Base-by-base conservation (phyloP, 2,797 vertebrate genomes). In the Vultur gryphus region DNA sequence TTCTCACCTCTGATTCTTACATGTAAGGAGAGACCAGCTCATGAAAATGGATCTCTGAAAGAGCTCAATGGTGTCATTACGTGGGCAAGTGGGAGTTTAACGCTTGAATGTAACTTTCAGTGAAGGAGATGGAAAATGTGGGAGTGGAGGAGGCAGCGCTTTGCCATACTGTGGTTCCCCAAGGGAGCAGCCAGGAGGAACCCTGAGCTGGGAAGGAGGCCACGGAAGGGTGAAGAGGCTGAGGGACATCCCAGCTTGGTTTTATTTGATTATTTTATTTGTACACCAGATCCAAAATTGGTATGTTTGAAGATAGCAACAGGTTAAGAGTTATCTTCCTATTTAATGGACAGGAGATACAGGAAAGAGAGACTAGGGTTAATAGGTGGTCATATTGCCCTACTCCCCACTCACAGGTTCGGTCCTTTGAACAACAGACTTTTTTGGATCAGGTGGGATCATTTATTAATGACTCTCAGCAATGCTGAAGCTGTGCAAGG, bases 1-100 rank as follows among this genome's bases (percentile, higher is more conserved):
- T 93, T 79, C 70, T 92, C 21, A 49, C 29, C 44, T 93, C 57
- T 1, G 6, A 33, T 73, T 91, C 48, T 83, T 71, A n/a, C 8
- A 10, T 37, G 12, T 77, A n/a, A 83, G 39, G 57, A 82, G 44
- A 92, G 29, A 49, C 13, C 17, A 59, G 57, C 37, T 87, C 55
- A 83, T 77, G 59, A 93, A 93, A 96, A 93, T 87, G 51, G 37
- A 89, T 93, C 78, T 89, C 70, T 84, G 71, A 59, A 92, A 57
- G 70, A 84, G 51, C 52, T 85, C 43, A n/a, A 6, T 49, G 18
- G 18, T 71, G 33, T 93, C 52, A 43, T 94, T 90, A 64, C 1
- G 1, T 33, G 26, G 37, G 39, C 0, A 0, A 89, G 59, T 39
- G 43, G 43, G 31, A 55, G 21, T 62, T 82, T 37, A 89, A 41